Percentiles rank a stretch among this genome's conserved stretches.
These are phyloP conservation scores for Pachydiplax longipennis DNA, from an alignment of 2,888 invertebrate genomes.

Conservation along the genomic window DNA sequence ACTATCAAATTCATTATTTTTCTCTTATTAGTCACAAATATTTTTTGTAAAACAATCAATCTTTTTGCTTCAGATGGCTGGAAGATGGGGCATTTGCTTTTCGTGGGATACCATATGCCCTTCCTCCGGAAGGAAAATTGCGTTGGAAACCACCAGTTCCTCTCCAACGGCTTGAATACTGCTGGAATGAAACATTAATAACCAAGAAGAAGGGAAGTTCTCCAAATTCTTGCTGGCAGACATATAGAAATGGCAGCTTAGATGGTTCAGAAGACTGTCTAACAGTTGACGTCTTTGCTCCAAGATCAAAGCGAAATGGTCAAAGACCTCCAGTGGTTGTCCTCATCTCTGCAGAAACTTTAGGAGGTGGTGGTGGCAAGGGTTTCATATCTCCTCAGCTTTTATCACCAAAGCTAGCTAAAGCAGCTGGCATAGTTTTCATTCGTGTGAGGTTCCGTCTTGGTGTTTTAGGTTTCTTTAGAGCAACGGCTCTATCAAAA, in stretches of 20 bases:
- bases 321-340: conserved; percentile 79
- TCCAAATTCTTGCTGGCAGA: conserved; percentile 68
- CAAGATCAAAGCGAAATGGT: conserved; percentile 64
- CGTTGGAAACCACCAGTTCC: conserved; percentile 76
- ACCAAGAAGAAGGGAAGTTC: conserved; percentile 66
- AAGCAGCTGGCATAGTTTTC: conserved; percentile 82
- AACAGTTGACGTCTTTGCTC: conserved; percentile 82
- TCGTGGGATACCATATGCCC: conserved; percentile 82
- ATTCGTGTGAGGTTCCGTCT: conserved; percentile 87
- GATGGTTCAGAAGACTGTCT: conserved; percentile 83
- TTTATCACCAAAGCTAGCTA: conserved; percentile 73
- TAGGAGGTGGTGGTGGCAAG: conserved; percentile 70
- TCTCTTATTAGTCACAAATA: neutral
- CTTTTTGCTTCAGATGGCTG: conserved; percentile 64
- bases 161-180: conserved; percentile 72
- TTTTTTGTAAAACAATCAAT: neutral
- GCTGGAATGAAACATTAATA: conserved; percentile 78
- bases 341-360: conserved; percentile 78
- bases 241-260: conserved; percentile 70
- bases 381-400: neutral
- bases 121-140: conserved; percentile 72
- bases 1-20: too few relatives aligned
- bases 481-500: conserved; percentile 48
- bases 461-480: conserved; percentile 66
- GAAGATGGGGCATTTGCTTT: conserved; percentile 83